Percentiles rank a stretch among this genome's conserved stretches.
Evolutionary conservation across 2,113 vertebrate species (phyloP).

Genomic region (Coracopsis vasa): DNA sequence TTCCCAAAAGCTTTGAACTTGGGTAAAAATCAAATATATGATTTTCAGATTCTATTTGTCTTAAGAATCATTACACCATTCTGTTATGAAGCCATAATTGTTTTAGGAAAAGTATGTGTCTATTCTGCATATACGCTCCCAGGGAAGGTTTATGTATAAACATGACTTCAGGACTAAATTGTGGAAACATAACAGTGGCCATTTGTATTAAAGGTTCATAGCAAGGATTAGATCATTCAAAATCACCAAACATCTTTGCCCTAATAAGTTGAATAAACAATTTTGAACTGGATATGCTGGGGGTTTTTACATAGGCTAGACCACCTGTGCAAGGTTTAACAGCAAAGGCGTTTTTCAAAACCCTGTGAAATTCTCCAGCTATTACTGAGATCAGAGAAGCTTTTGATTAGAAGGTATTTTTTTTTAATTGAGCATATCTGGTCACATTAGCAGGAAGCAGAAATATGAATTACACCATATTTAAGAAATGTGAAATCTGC

Average conservation of each 20-base stretch:
- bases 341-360: neutral
- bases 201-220: neutral
- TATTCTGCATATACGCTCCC: neutral
- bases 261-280: neutral
- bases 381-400: neutral
- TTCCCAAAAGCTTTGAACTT: neutral
- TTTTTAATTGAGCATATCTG: neutral
- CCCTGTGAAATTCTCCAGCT: neutral
- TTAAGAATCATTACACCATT: neutral
- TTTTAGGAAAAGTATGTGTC: neutral
- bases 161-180: neutral
- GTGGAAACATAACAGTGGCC: neutral
- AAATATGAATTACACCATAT: neutral
- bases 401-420: neutral
- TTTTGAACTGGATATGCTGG: neutral
- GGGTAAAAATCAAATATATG: neutral
- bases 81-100: neutral
- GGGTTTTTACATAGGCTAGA: neutral
- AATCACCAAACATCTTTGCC: neutral
- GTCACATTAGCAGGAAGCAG: neutral
- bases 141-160: neutral
- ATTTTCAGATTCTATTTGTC: neutral
- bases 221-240: neutral
- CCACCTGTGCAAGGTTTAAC: neutral
- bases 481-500: neutral